Evolutionary conservation across 1,140 invertebrate species (phyloP), one percentile per base, ranked within the genome.

Genomic region (Drosophila ohnishii): DNA sequence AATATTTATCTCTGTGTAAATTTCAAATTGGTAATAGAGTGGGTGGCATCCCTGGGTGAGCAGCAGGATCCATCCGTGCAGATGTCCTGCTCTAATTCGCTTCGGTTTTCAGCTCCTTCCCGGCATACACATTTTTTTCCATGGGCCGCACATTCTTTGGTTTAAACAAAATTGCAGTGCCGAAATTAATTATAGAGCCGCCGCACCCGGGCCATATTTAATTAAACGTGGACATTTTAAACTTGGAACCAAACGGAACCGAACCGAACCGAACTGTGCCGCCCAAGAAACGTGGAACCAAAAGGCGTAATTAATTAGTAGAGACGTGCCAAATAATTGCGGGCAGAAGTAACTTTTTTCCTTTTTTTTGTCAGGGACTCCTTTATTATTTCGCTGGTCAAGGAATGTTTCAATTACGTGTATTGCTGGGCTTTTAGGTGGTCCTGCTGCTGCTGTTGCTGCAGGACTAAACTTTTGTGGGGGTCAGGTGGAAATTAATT

Each of bases 301-400:
- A 87, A 86, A 87, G 83, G 84, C 83, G 83, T 88, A 87, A 87
- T 87, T 87, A 87, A 87, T 87, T 87, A 87, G 84, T 88, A 60
- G 72, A 80, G 83, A 86, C 82, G 82, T 86, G 82, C 83, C 83
- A 86, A 87, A 86, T 86, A 86, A 86, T 86, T 86, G 82, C 82
- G 75, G 75, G 82, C 47, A 79, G 63, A 86, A 86, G 82, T 88
- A 87, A 86, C 79, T 86, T 86, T 55, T 86, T 86, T 48, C 63
- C 64, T 62, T 71, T 75, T 73, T 64, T 58, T 51, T 30, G 51
- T 48, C 53, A 44, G 57, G 62, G 77, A 61, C 80, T 75, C 77
- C 63, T 78, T 75, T 81, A 77, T 87, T 75, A 79, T 72, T 67
- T 86, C 78, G 59, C 66, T 72, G 82, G 83, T 83, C 83, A 87